phyloP scores from a whole-genome alignment of 2,888 invertebrate genomes.

The Drosophila mayaguana region DNA sequence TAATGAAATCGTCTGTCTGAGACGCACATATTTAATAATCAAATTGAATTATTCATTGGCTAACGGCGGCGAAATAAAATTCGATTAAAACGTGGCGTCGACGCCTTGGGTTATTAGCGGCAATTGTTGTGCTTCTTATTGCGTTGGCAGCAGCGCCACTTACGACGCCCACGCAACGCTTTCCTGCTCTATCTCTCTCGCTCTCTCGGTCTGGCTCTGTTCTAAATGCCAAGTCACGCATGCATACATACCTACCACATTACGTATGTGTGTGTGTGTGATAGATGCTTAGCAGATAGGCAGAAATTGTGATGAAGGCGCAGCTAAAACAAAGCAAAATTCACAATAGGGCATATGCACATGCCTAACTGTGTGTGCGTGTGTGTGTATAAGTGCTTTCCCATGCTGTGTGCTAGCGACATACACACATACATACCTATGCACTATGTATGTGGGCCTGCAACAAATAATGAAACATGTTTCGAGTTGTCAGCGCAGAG shows the following conservation, averaged over 20 bases:
- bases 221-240: conserved; percentile 61
- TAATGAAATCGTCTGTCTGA: conserved; percentile 58
- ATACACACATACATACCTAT: conserved; percentile 13
- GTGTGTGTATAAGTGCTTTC: conserved; percentile 34
- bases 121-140: conserved; percentile 73
- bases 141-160: conserved; percentile 59
- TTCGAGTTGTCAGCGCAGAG: conserved; percentile 70
- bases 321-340: conserved; percentile 43
- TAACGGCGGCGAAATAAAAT: conserved; percentile 80
- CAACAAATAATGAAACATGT: conserved; percentile 66
- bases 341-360: conserved; percentile 47
- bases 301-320: conserved; percentile 34
- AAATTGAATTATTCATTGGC: conserved; percentile 80
- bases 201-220: conserved; percentile 35
- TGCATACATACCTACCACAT: conserved; percentile 20
- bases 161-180: conserved; percentile 54
- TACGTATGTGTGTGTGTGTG: conserved; percentile 1
- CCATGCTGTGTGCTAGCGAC: conserved; percentile 27
- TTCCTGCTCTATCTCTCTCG: conserved; percentile 11
- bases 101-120: conserved; percentile 76
- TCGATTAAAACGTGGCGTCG: conserved; percentile 72
- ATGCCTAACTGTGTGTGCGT: conserved; percentile 9
- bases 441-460: conserved; percentile 39
- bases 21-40: conserved; percentile 71
- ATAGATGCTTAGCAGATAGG: conserved; percentile 31